A percentile compares a stretch with the other conserved stretches of the same genome.
Evolutionary conservation across 2,797 vertebrate genomes (phyloP).

Genomic region (Pelobates cultripes): DNA sequence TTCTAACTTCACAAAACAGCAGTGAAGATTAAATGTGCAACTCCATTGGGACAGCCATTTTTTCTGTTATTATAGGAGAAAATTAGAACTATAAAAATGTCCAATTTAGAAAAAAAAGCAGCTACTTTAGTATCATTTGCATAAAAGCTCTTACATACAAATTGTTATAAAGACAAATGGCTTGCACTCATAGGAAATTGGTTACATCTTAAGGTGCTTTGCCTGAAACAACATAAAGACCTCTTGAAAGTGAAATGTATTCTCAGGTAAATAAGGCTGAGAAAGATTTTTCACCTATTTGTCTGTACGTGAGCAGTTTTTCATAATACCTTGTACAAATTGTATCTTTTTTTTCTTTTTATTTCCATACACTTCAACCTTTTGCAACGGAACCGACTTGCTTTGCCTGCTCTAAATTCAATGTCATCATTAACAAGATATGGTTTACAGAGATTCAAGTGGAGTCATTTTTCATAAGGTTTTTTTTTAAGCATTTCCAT

Average conservation of each 20-base stretch:
- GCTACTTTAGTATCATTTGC: constrained; percentile 90
- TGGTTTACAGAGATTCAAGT: constrained; percentile 18
- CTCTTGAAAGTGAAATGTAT: constrained; percentile 80
- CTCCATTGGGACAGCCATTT: constrained; percentile 81
- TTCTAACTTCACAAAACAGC: constrained; percentile 89
- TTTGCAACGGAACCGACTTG: constrained; percentile 34
- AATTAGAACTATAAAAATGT: constrained; percentile 92
- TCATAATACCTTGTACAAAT: constrained; percentile 64
- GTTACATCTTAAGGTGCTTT: constrained; percentile 77
- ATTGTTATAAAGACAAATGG: constrained; percentile 93
- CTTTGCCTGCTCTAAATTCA: constrained; percentile 20
- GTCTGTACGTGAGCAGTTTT: constrained; percentile 71
- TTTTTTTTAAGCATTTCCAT: neutral
- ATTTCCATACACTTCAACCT: constrained; percentile 35
- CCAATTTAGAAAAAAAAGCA: constrained; percentile 87
- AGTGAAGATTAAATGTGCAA: constrained; percentile 82
- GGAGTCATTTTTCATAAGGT: constrained; percentile 47
- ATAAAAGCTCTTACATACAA: constrained; percentile 92
- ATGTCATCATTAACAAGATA: constrained; percentile 39
- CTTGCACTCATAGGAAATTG: constrained; percentile 82
- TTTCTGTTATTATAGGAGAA: constrained; percentile 88
- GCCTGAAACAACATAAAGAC: constrained; percentile 76
- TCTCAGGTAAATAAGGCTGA: constrained; percentile 82
- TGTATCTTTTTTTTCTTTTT: constrained; percentile 48
- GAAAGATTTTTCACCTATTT: constrained; percentile 72